These are phyloP conservation scores for Apolygus lucorum DNA, from an alignment of 1,140 invertebrate genomes.

Conservation along the genomic window DNA sequence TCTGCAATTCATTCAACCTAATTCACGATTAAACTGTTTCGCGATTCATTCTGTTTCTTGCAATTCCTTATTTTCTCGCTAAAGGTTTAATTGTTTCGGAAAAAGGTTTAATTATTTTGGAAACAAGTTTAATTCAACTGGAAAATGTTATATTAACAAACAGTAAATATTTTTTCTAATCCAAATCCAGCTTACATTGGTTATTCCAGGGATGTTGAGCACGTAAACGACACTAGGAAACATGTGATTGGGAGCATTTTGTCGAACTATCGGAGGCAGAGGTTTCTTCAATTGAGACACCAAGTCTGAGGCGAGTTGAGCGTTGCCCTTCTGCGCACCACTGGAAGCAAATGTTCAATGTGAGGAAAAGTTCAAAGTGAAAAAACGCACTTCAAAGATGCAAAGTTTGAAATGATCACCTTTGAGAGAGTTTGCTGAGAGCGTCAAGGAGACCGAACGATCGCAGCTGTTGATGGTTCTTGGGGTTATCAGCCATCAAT, in stretches of 20 bases:
- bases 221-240: neutral
- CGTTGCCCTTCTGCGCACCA: neutral
- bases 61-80: no score
- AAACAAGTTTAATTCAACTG: no score
- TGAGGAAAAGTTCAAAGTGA: neutral
- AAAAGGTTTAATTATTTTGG: no score
- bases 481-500: neutral
- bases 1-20: no score
- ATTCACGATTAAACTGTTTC: no score
- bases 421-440: neutral
- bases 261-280: neutral
- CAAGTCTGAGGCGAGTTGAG: neutral
- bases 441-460: neutral
- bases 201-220: neutral
- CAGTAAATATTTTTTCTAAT: no score
- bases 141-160: no score
- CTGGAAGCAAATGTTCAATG: neutral
- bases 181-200: conserved; percentile 7
- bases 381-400: neutral
- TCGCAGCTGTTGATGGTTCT: neutral
- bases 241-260: neutral
- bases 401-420: neutral
- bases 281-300: neutral
- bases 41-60: no score
- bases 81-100: no score